Conservation (phyloP, 2,797 vertebrate genomes). For the Halcyon leucocephala region DNA sequence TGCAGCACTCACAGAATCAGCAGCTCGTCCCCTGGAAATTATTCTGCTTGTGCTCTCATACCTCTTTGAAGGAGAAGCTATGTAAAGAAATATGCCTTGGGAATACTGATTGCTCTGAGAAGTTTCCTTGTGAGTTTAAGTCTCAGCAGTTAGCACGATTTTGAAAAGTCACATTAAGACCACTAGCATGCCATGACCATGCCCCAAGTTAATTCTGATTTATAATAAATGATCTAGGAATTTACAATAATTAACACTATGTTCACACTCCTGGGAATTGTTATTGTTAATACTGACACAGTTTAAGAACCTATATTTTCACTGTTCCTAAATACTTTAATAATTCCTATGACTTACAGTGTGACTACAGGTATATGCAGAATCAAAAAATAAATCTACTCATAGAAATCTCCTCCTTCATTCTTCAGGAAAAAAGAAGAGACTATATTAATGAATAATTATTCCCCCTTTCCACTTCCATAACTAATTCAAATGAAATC, state of each 20-base stretch:
- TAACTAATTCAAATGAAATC: slow-evolving; percentile 13
- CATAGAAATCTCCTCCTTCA: background rate
- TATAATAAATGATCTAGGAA: background rate
- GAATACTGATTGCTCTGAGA: background rate
- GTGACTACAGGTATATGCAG: background rate
- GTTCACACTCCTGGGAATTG: background rate
- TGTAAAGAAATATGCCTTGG: background rate
- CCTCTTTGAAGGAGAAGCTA: background rate
- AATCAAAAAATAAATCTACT: background rate
- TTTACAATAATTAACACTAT: background rate
- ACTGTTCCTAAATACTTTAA: background rate
- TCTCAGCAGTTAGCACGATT: background rate
- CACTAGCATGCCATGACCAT: fast-evolving
- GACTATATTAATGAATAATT: background rate
- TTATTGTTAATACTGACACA: background rate
- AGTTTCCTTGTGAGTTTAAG: background rate
- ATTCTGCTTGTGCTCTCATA: background rate
- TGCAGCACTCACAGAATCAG: background rate
- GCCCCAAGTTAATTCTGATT: background rate
- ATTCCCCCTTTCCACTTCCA: background rate
- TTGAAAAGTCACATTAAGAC: background rate
- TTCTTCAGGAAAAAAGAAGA: background rate
- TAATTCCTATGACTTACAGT: background rate
- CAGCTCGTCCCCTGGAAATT: background rate
- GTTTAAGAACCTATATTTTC: background rate